These are phyloP conservation scores for Schrankia costaestrigalis DNA, from an alignment of 2,888 invertebrate genomes.

Conservation along the genomic window DNA sequence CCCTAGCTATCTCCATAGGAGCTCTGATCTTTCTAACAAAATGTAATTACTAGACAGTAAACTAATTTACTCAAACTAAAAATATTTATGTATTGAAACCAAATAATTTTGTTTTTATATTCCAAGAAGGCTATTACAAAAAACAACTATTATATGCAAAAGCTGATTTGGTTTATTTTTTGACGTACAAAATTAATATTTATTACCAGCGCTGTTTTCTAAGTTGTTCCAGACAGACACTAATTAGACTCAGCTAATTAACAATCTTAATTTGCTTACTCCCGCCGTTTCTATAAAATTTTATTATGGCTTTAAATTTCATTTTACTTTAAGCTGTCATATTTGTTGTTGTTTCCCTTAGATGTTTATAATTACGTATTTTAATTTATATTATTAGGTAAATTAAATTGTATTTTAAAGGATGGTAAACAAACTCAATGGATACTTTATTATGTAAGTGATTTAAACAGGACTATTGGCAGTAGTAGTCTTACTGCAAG, in stretches of 20 bases:
- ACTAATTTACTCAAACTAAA: too few species aligned
- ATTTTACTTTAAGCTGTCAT: constrained; percentile 23
- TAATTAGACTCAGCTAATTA: constrained; percentile 36
- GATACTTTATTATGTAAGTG: background rate
- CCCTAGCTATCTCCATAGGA: too few species aligned
- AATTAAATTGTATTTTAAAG: constrained; percentile 7
- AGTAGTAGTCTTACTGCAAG: too few species aligned
- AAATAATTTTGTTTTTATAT: too few species aligned
- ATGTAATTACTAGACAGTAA: too few species aligned
- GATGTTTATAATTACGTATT: constrained; percentile 23
- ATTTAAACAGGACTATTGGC: too few species aligned
- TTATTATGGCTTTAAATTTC: constrained; percentile 30
- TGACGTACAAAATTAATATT: constrained; percentile 9
- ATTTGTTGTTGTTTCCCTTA: constrained; percentile 7
- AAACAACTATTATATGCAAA: too few species aligned
- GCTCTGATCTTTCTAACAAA: too few species aligned
- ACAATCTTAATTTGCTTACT: constrained; percentile 38
- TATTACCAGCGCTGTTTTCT: constrained; percentile 9
- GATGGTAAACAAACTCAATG: background rate
- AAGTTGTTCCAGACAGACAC: constrained; percentile 20
- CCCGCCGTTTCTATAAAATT: constrained; percentile 27
- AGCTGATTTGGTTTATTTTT: too few species aligned
- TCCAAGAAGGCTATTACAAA: too few species aligned
- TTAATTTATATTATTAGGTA: constrained; percentile 22
- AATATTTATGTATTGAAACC: too few species aligned